phyloP scores from a whole-genome alignment of 2,113 vertebrate genomes.

The Terrapene triunguis region DNA sequence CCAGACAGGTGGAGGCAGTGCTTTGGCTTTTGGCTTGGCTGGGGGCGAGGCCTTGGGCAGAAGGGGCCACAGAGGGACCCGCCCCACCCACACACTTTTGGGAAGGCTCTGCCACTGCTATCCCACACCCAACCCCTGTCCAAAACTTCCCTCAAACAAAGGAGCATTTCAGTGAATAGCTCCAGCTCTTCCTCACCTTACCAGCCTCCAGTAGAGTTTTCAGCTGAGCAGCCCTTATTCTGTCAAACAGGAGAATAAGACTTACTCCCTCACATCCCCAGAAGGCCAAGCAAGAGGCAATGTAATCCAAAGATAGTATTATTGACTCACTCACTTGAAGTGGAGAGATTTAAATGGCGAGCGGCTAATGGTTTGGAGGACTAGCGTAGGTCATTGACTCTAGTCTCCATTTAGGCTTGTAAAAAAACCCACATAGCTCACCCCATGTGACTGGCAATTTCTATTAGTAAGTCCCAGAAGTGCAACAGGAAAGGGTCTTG shows the following conservation, averaged over 20 bases:
- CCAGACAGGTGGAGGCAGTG: too few relatives aligned
- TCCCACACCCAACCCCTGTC: not conserved
- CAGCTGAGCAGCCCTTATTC: not conserved
- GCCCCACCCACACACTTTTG: too few relatives aligned
- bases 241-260: not conserved
- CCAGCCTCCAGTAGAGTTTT: not conserved
- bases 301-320: accelerated
- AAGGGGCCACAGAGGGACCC: too few relatives aligned
- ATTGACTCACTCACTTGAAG: not conserved
- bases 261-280: not conserved
- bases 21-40: too few relatives aligned
- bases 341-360: not conserved
- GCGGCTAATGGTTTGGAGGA: not conserved
- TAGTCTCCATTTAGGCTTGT: not conserved
- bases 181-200: not conserved
- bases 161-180: not conserved
- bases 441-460: not conserved
- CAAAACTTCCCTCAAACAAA: not conserved
- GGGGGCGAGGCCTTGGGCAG: too few relatives aligned
- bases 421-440: not conserved
- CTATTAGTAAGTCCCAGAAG: not conserved
- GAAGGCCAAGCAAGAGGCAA: not conserved
- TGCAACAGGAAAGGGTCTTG: not conserved
- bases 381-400: not conserved
- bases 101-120: too few relatives aligned